Evolutionary conservation across 2,113 vertebrate genomes (phyloP).

Genomic region (Menura novaehollandiae): DNA sequence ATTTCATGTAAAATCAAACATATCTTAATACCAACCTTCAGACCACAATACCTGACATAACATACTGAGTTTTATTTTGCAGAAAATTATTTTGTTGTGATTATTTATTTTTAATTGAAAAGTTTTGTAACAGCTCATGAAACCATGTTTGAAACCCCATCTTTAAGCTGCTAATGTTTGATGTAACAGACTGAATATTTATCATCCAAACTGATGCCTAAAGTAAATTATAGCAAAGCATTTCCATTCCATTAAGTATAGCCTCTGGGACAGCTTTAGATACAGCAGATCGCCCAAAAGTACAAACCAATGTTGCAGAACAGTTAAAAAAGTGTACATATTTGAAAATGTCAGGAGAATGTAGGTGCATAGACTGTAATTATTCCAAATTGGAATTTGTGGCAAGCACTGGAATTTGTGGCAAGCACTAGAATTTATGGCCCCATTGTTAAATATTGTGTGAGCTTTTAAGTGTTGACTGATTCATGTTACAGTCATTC

Average conservation of each 20-base stretch:
- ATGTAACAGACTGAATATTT: neutral
- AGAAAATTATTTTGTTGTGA: neutral
- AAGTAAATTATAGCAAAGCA: neutral
- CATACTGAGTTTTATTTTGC: neutral
- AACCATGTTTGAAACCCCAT: neutral
- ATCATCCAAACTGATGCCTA: neutral
- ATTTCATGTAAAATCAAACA: neutral
- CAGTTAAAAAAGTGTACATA: neutral
- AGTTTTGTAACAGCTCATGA: neutral
- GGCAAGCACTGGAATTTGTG: neutral
- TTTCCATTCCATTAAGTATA: neutral
- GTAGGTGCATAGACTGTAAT: neutral
- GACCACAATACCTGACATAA: neutral
- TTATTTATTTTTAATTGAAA: neutral
- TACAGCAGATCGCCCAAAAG: neutral
- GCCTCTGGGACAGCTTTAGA: neutral
- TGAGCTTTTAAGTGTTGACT: neutral
- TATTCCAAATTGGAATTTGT: neutral
- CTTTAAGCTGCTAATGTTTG: neutral
- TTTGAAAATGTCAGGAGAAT: neutral
- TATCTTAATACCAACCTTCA: neutral
- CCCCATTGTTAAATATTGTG: neutral
- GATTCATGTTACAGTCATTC: neutral
- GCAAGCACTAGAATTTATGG: neutral
- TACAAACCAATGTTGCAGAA: neutral